Evolutionary conservation across 1,140 invertebrate species (phyloP).

Genomic region (Amyelois transitella): DNA sequence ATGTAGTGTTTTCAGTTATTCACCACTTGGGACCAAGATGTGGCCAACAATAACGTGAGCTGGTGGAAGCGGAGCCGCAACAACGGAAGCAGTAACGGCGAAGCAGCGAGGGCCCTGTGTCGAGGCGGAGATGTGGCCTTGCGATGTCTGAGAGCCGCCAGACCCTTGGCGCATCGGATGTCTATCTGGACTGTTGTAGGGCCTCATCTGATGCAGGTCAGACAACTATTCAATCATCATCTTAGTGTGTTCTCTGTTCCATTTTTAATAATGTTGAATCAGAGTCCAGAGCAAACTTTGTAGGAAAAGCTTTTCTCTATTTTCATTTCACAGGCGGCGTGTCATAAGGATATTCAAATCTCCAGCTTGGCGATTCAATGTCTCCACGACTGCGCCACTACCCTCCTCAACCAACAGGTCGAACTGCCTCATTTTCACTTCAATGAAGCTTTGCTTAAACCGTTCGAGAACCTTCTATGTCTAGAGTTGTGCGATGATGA

Average conservation of each 20-base stretch:
- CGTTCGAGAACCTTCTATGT: conserved; percentile 95
- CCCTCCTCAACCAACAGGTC: conserved; percentile 89
- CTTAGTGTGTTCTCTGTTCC: too few species aligned
- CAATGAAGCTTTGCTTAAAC: conserved; percentile 95
- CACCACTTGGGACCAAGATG: conserved; percentile 44
- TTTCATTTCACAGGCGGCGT: conserved; percentile 84
- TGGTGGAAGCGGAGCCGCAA: conserved; percentile 49
- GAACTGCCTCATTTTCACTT: conserved; percentile 96
- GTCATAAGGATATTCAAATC: conserved; percentile 90
- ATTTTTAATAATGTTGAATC: too few species aligned
- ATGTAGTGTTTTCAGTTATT: conserved; percentile 30
- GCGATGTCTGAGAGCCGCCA: conserved; percentile 88
- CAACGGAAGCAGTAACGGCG: conserved; percentile 44
- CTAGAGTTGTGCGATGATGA: conserved; percentile 93
- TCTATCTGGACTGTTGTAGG: conserved; percentile 92
- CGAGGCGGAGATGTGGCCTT: conserved; percentile 91
- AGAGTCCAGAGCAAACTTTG: too few species aligned
- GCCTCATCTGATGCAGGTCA: conserved; percentile 92
- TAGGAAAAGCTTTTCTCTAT: background rate
- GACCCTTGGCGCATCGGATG: conserved; percentile 93
- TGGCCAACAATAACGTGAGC: conserved; percentile 45
- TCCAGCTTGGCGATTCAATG: conserved; percentile 95
- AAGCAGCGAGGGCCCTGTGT: conserved; percentile 81
- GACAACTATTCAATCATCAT: background rate
- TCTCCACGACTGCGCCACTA: conserved; percentile 93